These are phyloP conservation scores for Poicephalus meyeri DNA, from an alignment of 2,113 vertebrate species.

Conservation along the genomic window DNA sequence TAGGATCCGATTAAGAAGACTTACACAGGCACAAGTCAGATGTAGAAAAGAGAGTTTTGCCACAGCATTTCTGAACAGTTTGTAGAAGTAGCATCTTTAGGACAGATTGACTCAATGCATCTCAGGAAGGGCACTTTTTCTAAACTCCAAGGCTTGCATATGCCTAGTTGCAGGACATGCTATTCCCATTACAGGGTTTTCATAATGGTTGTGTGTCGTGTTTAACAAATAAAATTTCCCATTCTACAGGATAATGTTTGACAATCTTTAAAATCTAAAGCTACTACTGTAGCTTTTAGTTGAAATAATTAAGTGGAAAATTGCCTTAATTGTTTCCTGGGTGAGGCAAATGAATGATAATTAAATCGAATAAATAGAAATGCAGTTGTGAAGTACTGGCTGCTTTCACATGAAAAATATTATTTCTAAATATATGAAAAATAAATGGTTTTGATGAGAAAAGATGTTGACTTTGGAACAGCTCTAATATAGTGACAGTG, in stretches of 20 bases:
- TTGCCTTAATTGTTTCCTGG: constrained; percentile 67
- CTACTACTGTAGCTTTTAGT: constrained; percentile 26
- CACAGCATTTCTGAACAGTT: background rate
- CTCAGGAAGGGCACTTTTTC: background rate
- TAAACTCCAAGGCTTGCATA: background rate
- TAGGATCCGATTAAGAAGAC: background rate
- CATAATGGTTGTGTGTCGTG: background rate
- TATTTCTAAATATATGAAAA: background rate
- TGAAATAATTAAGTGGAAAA: constrained; percentile 69
- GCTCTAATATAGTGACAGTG: background rate
- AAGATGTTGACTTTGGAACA: background rate
- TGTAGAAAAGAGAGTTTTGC: background rate
- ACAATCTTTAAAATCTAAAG: constrained; percentile 29
- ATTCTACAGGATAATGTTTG: constrained; percentile 15
- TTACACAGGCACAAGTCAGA: background rate
- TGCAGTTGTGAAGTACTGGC: background rate
- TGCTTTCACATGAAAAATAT: constrained; percentile 22
- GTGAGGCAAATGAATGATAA: constrained; percentile 63
- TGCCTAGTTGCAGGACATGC: accelerated
- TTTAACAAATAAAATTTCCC: constrained; percentile 35
- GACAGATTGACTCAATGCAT: background rate
- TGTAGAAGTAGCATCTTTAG: background rate
- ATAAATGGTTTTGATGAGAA: constrained; percentile 26
- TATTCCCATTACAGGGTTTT: background rate
- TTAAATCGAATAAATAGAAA: constrained; percentile 68